phyloP scores from a whole-genome alignment of 1,140 invertebrate species.

The Drosophila nigromelanica region DNA sequence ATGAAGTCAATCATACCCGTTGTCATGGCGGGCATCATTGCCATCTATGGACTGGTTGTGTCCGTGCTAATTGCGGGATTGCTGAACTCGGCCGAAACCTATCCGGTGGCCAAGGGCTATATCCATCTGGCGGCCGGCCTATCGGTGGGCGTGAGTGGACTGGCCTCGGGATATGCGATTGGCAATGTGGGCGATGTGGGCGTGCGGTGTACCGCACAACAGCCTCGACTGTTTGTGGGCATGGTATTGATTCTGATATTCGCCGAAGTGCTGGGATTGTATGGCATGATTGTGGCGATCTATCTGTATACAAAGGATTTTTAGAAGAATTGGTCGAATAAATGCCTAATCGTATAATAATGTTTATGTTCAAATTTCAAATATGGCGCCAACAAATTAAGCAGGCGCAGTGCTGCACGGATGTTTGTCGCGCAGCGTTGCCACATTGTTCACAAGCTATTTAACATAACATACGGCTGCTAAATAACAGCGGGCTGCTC shows the following conservation, averaged over 20 bases:
- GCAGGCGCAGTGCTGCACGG: background rate
- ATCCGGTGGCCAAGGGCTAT: constrained; percentile 91
- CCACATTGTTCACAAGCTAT: background rate
- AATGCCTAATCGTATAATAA: too few relatives aligned
- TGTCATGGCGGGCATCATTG: constrained; percentile 68
- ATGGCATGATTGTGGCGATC: constrained; percentile 96
- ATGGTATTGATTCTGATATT: constrained; percentile 99
- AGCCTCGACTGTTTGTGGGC: constrained; percentile 96
- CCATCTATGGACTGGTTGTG: constrained; percentile 96
- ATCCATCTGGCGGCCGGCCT: constrained; percentile 95
- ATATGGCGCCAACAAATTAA: background rate
- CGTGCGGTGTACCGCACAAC: constrained; percentile 95
- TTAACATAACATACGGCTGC: background rate
- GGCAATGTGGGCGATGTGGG: constrained; percentile 96
- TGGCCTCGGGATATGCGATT: constrained; percentile 96
- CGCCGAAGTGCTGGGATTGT: constrained; percentile 97
- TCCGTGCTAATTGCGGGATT: constrained; percentile 93
- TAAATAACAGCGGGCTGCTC: background rate
- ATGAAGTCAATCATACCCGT: constrained; percentile 75
- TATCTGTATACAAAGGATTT: constrained; percentile 91
- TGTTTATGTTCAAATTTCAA: background rate
- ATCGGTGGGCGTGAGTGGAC: constrained; percentile 94
- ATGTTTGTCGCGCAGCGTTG: background rate
- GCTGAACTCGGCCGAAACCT: constrained; percentile 77
- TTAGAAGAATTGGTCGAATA: background rate